A percentile compares a stretch with the other conserved stretches of the same genome.
Conservation (phyloP, 2,888 invertebrate genomes). For the Hoplodrina ambigua region DNA sequence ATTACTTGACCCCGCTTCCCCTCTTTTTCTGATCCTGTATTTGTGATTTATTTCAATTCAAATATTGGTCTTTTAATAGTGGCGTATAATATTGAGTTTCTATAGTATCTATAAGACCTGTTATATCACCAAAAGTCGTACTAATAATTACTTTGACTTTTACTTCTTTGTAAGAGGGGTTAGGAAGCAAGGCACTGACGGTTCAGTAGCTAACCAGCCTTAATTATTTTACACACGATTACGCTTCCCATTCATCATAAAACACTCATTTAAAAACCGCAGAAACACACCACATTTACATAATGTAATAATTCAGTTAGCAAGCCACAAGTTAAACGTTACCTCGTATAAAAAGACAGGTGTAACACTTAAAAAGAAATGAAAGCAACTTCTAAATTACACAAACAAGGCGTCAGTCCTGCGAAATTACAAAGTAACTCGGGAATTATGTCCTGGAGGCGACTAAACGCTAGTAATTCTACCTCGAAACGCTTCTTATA, state of each 20-base stretch:
- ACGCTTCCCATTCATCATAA: constrained; percentile 46
- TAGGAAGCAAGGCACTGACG: not conserved
- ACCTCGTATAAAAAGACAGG: constrained; percentile 56
- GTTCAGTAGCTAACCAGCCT: constrained; percentile 18
- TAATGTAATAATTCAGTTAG: constrained; percentile 58
- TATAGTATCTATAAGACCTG: too few species aligned
- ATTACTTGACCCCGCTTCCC: not conserved
- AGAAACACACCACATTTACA: constrained; percentile 50
- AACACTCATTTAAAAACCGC: constrained; percentile 40
- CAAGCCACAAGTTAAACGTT: constrained; percentile 37
- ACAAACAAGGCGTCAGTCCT: constrained; percentile 73
- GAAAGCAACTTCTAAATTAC: constrained; percentile 61
- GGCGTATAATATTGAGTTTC: too few species aligned
- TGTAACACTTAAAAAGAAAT: constrained; percentile 55
- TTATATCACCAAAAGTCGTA: too few species aligned
- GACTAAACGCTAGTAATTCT: constrained; percentile 90
- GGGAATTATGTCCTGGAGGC: constrained; percentile 88
- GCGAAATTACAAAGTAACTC: constrained; percentile 80
- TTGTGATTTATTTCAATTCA: too few species aligned
- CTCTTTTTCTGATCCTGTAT: too few species aligned
- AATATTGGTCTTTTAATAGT: too few species aligned
- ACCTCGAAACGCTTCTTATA: constrained; percentile 86
- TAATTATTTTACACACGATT: constrained; percentile 23
- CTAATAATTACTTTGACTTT: too few species aligned
- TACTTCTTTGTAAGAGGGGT: too few species aligned